phyloP scores from a whole-genome alignment of 2,888 invertebrate genomes.

The Neria commutata region DNA sequence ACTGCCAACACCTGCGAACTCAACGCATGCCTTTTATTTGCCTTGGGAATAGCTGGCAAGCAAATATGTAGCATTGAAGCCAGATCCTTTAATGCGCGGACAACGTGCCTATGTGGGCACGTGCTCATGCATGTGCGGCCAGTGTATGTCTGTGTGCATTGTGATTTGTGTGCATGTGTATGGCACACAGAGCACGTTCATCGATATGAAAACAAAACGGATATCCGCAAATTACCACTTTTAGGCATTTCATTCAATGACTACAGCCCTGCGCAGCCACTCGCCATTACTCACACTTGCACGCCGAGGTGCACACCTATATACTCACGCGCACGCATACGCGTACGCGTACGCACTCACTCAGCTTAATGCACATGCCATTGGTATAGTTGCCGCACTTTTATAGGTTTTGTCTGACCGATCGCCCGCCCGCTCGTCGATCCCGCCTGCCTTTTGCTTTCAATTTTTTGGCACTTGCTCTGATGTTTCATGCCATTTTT shows the following conservation, averaged over 20 bases:
- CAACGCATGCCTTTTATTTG: constrained; percentile 19
- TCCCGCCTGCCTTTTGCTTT: not conserved
- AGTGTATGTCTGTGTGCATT: constrained; percentile 6
- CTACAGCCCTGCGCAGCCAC: not conserved
- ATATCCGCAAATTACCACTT: constrained; percentile 38
- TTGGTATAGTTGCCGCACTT: not conserved
- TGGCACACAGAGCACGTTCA: constrained; percentile 28
- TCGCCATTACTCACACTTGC: too few relatives aligned
- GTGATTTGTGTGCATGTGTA: constrained; percentile 15
- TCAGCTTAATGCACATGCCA: not conserved
- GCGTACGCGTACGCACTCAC: not conserved
- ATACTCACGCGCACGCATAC: not conserved
- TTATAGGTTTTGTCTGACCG: not conserved
- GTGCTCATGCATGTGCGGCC: constrained; percentile 6
- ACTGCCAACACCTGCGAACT: not conserved
- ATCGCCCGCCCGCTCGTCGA: not conserved
- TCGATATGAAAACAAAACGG: constrained; percentile 33
- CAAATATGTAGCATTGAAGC: constrained; percentile 10
- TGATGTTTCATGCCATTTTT: not conserved
- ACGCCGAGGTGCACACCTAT: too few relatives aligned
- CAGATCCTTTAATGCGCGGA: constrained; percentile 23
- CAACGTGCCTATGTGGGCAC: constrained; percentile 4
- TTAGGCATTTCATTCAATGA: constrained; percentile 33
- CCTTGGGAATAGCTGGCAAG: constrained; percentile 15
- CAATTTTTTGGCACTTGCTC: not conserved